A percentile compares a stretch with the other conserved stretches of the same genome.
These are phyloP conservation scores for Sympetrum striolatum DNA, from an alignment of 2,888 invertebrate genomes.

Conservation along the genomic window DNA sequence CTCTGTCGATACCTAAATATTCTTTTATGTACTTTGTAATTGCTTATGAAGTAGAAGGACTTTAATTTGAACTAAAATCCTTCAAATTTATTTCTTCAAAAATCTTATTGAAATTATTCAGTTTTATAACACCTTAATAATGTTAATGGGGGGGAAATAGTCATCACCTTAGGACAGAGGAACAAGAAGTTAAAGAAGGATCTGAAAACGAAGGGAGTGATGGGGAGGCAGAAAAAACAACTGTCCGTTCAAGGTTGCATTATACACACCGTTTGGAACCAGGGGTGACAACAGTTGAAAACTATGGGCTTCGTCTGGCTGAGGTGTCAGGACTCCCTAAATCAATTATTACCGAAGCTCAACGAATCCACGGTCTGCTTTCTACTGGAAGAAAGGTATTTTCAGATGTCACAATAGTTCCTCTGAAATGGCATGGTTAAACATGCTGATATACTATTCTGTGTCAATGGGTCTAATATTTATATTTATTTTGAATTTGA, in stretches of 20 bases:
- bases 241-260: slow-evolving; percentile 15
- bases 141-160: slow-evolving; percentile 52
- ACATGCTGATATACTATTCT: no score
- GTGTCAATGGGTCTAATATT: no score
- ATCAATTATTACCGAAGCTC: slow-evolving; percentile 56
- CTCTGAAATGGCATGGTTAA: no score
- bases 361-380: not conserved
- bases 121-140: not conserved
- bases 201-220: slow-evolving; percentile 52
- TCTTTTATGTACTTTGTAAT: no score
- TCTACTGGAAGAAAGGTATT: not conserved
- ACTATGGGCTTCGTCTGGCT: slow-evolving; percentile 73
- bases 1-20: no score
- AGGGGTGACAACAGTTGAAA: slow-evolving; percentile 67
- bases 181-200: slow-evolving; percentile 55
- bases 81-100: no score
- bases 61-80: no score
- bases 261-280: slow-evolving; percentile 70
- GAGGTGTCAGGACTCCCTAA: slow-evolving; percentile 68
- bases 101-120: no score
- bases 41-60: no score
- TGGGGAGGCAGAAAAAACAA: not conserved
- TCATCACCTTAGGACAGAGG: slow-evolving; percentile 59
- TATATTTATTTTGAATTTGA: no score
- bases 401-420: not conserved